These are phyloP conservation scores for Eilema griseolum DNA, from an alignment of 2,888 invertebrate genomes.

Conservation along the genomic window DNA sequence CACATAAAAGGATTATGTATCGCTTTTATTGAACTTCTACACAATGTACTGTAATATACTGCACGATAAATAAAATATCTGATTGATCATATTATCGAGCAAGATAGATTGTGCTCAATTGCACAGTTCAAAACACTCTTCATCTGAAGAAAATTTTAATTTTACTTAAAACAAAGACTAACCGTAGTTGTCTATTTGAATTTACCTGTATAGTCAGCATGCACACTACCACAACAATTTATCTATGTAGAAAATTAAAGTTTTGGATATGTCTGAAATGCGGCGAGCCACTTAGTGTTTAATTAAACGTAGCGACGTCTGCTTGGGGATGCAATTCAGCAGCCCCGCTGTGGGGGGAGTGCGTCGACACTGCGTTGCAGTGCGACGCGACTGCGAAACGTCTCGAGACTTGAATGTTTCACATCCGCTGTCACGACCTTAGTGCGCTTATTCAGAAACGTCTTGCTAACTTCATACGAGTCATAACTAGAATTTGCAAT, in stretches of 20 bases:
- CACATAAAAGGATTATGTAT: too few relatives aligned
- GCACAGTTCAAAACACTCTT: not conserved
- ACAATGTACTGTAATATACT: too few relatives aligned
- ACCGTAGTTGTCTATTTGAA: not conserved
- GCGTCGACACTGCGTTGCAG: slow-evolving; percentile 39
- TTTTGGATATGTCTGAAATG: slow-evolving; percentile 46
- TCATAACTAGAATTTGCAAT: not conserved
- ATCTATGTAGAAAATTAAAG: slow-evolving; percentile 41
- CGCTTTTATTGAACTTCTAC: too few relatives aligned
- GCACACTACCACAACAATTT: slow-evolving; percentile 25
- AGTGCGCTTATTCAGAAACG: slow-evolving; percentile 43
- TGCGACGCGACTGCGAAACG: slow-evolving; percentile 19
- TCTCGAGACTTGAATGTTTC: slow-evolving; percentile 34
- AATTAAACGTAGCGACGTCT: slow-evolving; percentile 58
- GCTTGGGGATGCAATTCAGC: slow-evolving; percentile 26
- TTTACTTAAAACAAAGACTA: slow-evolving; percentile 17
- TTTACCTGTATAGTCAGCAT: slow-evolving; percentile 18
- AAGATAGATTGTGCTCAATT: too few relatives aligned
- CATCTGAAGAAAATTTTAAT: not conserved
- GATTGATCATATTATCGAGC: too few relatives aligned
- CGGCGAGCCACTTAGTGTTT: slow-evolving; percentile 55
- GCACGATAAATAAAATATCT: too few relatives aligned
- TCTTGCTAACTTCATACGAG: slow-evolving; percentile 10
- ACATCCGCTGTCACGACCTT: slow-evolving; percentile 36
- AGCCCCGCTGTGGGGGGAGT: slow-evolving; percentile 38